Base-by-base conservation (phyloP, 2,113 vertebrate species). In the Turnix velox region DNA sequence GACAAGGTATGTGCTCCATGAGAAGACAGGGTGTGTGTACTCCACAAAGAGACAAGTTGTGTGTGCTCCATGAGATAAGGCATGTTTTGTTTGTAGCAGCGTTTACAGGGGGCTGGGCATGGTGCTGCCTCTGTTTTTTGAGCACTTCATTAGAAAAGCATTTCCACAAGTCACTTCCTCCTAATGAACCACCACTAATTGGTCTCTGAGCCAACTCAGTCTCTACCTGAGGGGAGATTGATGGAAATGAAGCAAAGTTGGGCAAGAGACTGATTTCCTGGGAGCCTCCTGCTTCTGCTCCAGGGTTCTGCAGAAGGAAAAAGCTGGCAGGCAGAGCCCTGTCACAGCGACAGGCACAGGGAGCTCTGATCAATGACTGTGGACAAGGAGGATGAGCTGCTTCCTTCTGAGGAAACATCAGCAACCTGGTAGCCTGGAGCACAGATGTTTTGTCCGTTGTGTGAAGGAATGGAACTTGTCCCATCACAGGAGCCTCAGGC, bases 41-140 rank as follows among this genome's bases (percentile, higher is more conserved):
- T n/a, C n/a, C n/a, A n/a, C n/a, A n/a, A n/a, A n/a, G n/a, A n/a
- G n/a, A n/a, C n/a, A n/a, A n/a, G n/a, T n/a, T n/a, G n/a, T n/a
- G n/a, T n/a, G 1, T 24, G 24, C n/a, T 13, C 39, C 6, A 23
- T 2, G 9, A 68, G 48, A 23, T 6, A 22, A 33, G 31, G 59
- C 27, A 19, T 10, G 23, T 27, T 43, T 49, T 25, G 55, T 1
- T 40, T n/a, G 65, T 25, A 59, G 49, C 2, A 6, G 65, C 24
- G 37, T 43, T 46, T 18, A 46, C 35, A 25, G 0, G 1, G 14
- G 39, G 31, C 2, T 48, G n/a, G 3, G 1, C 27, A 12, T 0
- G 3, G 39, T 39, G n/a, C 13, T n/a, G 42, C 51, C 30, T 46
- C 65, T 69, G 30, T 1, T 62, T 75, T 49, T 39, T 59, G 12